Evolutionary conservation across 2,888 invertebrate genomes (phyloP).

Genomic region (Deilephila elpenor): DNA sequence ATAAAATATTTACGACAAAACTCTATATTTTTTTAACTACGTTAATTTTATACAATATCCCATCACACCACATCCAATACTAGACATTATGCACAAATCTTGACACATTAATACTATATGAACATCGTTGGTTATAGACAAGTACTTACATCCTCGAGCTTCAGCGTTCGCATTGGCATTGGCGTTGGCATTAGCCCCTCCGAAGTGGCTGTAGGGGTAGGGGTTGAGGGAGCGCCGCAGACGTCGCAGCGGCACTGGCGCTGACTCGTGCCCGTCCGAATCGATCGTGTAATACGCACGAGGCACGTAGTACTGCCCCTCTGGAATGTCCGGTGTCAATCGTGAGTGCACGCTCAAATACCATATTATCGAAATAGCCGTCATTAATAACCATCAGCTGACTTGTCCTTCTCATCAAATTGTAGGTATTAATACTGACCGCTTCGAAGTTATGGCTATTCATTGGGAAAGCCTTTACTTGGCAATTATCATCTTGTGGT

Average conservation of each 20-base stretch:
- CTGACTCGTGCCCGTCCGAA: slow-evolving; percentile 81
- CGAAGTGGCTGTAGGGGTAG: slow-evolving; percentile 55
- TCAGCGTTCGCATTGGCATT: slow-evolving; percentile 46
- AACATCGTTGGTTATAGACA: not conserved
- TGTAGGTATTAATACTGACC: too few species aligned
- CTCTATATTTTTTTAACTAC: too few species aligned
- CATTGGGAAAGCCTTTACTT: too few species aligned
- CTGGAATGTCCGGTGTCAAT: slow-evolving; percentile 61
- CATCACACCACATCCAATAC: too few species aligned
- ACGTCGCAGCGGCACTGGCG: slow-evolving; percentile 73
- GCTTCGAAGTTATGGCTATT: too few species aligned
- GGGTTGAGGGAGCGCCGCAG: slow-evolving; percentile 69
- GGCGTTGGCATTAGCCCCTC: slow-evolving; percentile 49
- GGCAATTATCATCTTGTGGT: too few species aligned
- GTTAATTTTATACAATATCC: too few species aligned
- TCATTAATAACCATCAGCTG: not conserved
- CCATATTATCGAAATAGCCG: not conserved
- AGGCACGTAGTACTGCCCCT: slow-evolving; percentile 84
- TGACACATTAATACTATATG: too few species aligned
- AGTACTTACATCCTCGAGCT: slow-evolving; percentile 30
- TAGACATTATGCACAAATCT: too few species aligned
- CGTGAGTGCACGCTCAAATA: slow-evolving; percentile 1
- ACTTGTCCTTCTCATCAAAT: not conserved
- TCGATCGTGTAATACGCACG: slow-evolving; percentile 86
- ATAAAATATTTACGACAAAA: too few species aligned